phyloP scores from a whole-genome alignment of 1,140 invertebrate species.

The Zeugodacus cucurbitae region DNA sequence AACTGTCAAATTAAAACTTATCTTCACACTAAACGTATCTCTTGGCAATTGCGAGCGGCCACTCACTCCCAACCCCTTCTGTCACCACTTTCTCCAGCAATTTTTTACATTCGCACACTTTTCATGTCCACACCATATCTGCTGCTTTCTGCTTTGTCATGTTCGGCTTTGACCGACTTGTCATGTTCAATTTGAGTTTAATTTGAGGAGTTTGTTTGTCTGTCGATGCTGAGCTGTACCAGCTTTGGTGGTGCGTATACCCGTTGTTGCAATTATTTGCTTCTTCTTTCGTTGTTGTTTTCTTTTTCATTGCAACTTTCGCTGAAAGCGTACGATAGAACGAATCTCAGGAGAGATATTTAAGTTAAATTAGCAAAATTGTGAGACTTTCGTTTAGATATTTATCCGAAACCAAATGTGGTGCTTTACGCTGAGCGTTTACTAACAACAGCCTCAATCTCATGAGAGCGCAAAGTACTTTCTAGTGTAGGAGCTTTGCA shows the following conservation, averaged over 20 bases:
- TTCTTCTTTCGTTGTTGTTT: neutral
- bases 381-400: neutral
- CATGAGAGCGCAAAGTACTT: neutral
- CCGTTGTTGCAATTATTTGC: conserved; percentile 16
- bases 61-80: neutral
- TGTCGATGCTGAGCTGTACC: neutral
- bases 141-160: conserved; percentile 31
- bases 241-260: neutral
- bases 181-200: conserved; percentile 39
- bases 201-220: conserved; percentile 30
- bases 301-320: conserved; percentile 7
- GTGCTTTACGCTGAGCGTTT: neutral
- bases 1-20: conserved; percentile 34
- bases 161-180: conserved; percentile 38
- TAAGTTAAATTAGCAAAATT: neutral
- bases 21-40: neutral
- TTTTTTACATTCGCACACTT: conserved; percentile 1
- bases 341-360: neutral
- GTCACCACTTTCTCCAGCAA: neutral
- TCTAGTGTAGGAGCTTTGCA: neutral
- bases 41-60: neutral
- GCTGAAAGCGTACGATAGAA: neutral
- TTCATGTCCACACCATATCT: conserved; percentile 15
- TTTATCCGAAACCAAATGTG: neutral
- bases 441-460: neutral